A percentile compares a stretch with the other conserved stretches of the same genome.
Evolutionary conservation across 2,888 invertebrate species (phyloP).

Genomic region (Dryobota labecula): DNA sequence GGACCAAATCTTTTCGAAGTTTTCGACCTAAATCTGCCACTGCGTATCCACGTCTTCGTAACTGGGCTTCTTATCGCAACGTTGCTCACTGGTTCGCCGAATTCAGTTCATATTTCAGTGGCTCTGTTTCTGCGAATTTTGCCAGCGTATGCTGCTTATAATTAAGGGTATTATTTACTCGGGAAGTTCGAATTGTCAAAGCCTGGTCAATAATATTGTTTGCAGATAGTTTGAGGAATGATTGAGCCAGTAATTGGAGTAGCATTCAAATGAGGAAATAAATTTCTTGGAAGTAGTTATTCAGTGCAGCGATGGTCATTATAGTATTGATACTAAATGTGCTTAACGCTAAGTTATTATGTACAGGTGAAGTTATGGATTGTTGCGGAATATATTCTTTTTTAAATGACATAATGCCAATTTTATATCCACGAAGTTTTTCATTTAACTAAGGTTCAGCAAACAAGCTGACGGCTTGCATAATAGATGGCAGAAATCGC

Average conservation of each 20-base stretch:
- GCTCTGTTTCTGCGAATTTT: slow-evolving; percentile 26
- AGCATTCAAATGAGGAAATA: slow-evolving; percentile 6
- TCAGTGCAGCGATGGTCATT: neutral
- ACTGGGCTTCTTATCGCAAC: slow-evolving; percentile 31
- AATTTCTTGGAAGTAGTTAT: slow-evolving; percentile 12
- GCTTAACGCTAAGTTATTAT: neutral
- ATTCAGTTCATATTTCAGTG: slow-evolving; percentile 34
- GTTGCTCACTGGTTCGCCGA: slow-evolving; percentile 13
- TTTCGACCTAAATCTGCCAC: slow-evolving; percentile 28
- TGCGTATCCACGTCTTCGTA: neutral
- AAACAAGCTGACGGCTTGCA: neutral
- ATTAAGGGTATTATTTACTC: slow-evolving; percentile 7
- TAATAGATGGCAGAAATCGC: neutral
- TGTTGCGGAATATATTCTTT: neutral
- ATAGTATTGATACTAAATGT: neutral
- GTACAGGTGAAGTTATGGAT: neutral
- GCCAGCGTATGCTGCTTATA: neutral
- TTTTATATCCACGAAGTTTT: neutral
- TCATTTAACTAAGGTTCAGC: neutral
- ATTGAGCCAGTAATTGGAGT: slow-evolving; percentile 25
- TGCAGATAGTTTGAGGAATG: neutral
- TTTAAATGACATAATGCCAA: neutral
- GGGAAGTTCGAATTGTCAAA: neutral
- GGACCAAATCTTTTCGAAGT: slow-evolving; percentile 31
- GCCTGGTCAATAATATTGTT: neutral